These are phyloP conservation scores for Amphibalanus amphitrite DNA, from an alignment of 1,140 invertebrate genomes.

Conservation along the genomic window DNA sequence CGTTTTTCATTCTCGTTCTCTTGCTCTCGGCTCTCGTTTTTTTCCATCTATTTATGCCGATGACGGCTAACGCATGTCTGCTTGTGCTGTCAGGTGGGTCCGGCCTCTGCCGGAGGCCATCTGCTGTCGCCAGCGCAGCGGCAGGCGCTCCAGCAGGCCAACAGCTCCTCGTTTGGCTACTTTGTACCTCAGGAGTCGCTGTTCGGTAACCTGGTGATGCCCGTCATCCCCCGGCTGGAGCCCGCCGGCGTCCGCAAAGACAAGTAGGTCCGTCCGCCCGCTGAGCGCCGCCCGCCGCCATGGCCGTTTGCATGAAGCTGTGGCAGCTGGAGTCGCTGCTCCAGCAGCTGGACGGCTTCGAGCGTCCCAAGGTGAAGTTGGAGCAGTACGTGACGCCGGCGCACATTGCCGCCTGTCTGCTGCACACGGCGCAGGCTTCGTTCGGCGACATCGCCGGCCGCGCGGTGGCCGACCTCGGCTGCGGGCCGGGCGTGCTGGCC, in stretches of 20 bases:
- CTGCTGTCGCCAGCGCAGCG: slow-evolving; percentile 47
- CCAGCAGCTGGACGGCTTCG: slow-evolving; percentile 61
- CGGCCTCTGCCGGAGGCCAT: slow-evolving; percentile 14
- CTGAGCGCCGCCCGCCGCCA: not conserved
- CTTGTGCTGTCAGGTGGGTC: not conserved
- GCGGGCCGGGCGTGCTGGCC: slow-evolving; percentile 72
- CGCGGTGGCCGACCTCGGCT: slow-evolving; percentile 70
- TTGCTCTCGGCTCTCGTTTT: no score
- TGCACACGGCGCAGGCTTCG: slow-evolving; percentile 49
- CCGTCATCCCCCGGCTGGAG: slow-evolving; percentile 77
- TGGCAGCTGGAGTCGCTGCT: slow-evolving; percentile 59
- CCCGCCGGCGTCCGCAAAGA: slow-evolving; percentile 20
- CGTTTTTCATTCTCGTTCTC: no score
- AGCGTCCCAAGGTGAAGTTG: slow-evolving; percentile 65
- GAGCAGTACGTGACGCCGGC: slow-evolving; percentile 90
- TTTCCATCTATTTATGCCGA: no score
- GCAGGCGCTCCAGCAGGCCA: slow-evolving; percentile 66
- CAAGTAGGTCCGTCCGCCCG: not conserved
- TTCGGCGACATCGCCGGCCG: slow-evolving; percentile 27
- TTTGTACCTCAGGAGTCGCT: slow-evolving; percentile 89
- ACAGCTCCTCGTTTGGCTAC: slow-evolving; percentile 72
- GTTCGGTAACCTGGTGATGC: slow-evolving; percentile 88
- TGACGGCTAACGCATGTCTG: no score
- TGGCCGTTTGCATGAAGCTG: slow-evolving; percentile 6
- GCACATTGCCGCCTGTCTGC: slow-evolving; percentile 71